phyloP scores from a whole-genome alignment of 1,140 invertebrate species.

The Thalassaphorura encarpata region DNA sequence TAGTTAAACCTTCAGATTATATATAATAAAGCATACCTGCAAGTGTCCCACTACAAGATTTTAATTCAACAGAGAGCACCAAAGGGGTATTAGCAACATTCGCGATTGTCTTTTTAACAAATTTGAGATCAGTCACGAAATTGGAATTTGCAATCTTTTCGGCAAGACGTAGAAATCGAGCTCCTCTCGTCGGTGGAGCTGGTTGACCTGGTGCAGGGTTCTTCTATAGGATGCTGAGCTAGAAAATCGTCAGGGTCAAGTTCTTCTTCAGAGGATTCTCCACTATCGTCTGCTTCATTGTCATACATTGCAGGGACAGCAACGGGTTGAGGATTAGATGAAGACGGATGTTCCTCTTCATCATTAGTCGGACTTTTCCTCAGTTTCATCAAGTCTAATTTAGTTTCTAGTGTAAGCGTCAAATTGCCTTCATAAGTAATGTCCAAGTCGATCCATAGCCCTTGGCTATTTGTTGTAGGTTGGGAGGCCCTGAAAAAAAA shows the following conservation, averaged over 20 bases:
- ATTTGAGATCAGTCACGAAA: slow-evolving; percentile 19
- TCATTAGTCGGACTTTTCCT: slow-evolving; percentile 35
- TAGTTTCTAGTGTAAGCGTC: slow-evolving; percentile 85
- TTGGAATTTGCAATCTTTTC: slow-evolving; percentile 62
- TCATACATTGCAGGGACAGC: slow-evolving; percentile 55
- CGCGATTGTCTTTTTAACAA: slow-evolving; percentile 35
- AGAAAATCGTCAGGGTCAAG: slow-evolving; percentile 40
- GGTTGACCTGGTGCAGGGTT: not conserved
- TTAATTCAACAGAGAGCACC: slow-evolving; percentile 75
- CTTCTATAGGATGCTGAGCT: slow-evolving; percentile 3
- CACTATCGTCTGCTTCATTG: slow-evolving; percentile 82
- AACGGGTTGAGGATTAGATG: not conserved
- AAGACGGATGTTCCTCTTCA: not conserved
- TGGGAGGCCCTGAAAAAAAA: slow-evolving; percentile 47
- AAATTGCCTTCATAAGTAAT: slow-evolving; percentile 78
- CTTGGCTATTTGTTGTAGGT: slow-evolving; percentile 69
- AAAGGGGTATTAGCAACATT: slow-evolving; percentile 83
- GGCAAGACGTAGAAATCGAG: slow-evolving; percentile 70
- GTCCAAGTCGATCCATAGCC: slow-evolving; percentile 87
- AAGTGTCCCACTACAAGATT: slow-evolving; percentile 66
- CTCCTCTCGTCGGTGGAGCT: slow-evolving; percentile 45
- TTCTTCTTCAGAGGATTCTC: slow-evolving; percentile 80
- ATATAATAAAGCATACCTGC: too few relatives aligned
- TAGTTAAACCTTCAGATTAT: too few relatives aligned
- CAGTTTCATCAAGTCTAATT: slow-evolving; percentile 86